Evolutionary conservation across 2,888 invertebrate genomes (phyloP).

Genomic region (Sepioteuthis lessoniana): DNA sequence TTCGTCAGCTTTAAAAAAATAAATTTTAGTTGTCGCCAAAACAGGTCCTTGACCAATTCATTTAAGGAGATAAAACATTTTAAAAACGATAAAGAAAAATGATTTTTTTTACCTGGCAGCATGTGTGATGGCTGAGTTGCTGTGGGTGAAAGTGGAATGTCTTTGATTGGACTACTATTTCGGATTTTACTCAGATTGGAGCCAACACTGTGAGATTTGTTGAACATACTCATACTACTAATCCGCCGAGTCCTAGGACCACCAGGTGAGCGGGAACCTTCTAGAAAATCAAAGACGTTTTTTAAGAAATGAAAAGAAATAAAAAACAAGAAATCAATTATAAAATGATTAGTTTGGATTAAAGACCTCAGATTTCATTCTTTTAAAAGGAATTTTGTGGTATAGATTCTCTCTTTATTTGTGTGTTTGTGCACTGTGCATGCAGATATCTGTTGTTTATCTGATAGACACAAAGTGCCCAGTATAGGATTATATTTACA

Average conservation of each 20-base stretch:
- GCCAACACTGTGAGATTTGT: conserved; percentile 79
- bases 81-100: neutral
- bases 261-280: conserved; percentile 61
- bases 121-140: conserved; percentile 55
- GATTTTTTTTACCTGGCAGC: conserved; percentile 57
- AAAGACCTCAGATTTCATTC: neutral
- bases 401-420: neutral
- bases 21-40: neutral
- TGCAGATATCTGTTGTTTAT: too few relatives aligned
- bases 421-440: too few relatives aligned
- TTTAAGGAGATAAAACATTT: neutral
- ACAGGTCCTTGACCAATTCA: neutral
- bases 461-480: too few relatives aligned
- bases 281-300: conserved; percentile 48
- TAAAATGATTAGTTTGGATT: neutral
- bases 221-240: conserved; percentile 91
- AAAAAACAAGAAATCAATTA: neutral
- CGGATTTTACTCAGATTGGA: conserved; percentile 61
- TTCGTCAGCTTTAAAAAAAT: neutral
- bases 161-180: conserved; percentile 57
- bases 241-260: conserved; percentile 86
- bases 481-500: too few relatives aligned
- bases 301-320: neutral
- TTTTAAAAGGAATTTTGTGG: neutral
- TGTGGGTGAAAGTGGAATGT: conserved; percentile 56